Conservation (phyloP, 2,888 invertebrate species). For the Meiosimyza decipiens region DNA sequence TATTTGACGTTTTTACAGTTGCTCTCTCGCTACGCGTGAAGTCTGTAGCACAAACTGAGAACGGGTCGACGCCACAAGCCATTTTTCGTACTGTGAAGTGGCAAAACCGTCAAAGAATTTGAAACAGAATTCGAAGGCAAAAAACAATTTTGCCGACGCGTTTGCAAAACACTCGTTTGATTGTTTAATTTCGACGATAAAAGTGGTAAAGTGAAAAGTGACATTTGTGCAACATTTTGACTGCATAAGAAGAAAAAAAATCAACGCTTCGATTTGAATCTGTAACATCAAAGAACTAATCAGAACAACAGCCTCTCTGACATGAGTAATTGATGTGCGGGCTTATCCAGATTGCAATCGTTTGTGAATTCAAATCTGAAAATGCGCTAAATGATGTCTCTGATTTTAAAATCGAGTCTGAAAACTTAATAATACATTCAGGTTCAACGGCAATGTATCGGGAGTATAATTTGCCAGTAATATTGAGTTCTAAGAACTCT, state of each 20-base stretch:
- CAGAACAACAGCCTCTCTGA: background rate
- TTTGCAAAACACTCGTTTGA: conserved; percentile 34
- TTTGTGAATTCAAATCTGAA: too few species aligned
- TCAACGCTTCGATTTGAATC: too few species aligned
- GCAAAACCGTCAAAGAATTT: background rate
- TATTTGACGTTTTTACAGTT: conserved; percentile 45
- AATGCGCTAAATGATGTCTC: too few species aligned
- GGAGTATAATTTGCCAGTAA: too few species aligned
- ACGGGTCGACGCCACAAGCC: conserved; percentile 48
- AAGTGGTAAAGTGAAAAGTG: background rate
- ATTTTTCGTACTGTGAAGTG: conserved; percentile 46
- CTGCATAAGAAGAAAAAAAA: too few species aligned
- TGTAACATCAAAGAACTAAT: background rate
- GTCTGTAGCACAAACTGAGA: conserved; percentile 26
- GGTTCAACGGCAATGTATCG: too few species aligned
- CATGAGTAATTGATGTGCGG: background rate
- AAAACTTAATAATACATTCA: too few species aligned
- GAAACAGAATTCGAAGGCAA: background rate
- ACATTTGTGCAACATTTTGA: conserved; percentile 21
- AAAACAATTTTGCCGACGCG: conserved; percentile 59
- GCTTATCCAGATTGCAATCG: background rate
- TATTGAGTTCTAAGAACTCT: too few species aligned
- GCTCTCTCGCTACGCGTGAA: conserved; percentile 43
- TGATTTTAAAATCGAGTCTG: too few species aligned
- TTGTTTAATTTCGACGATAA: conserved; percentile 38